phyloP scores from a whole-genome alignment of 2,113 vertebrate genomes.

The Dissostichus mawsoni region DNA sequence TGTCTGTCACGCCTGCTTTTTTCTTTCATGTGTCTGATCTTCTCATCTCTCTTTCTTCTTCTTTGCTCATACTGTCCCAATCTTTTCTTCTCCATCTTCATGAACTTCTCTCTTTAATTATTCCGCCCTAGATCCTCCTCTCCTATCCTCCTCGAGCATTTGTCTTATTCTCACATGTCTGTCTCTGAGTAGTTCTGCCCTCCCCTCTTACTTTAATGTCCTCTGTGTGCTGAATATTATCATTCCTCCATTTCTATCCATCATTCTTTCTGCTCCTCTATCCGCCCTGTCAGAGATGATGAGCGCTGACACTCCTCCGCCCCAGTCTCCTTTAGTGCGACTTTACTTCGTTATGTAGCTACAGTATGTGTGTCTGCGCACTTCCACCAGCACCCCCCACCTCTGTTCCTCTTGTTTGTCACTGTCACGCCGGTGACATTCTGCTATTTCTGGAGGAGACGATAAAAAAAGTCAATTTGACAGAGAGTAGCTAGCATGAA shows the following conservation, averaged over 20 bases:
- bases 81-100: constrained; percentile 27
- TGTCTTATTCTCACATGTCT: constrained; percentile 25
- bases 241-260: constrained; percentile 41
- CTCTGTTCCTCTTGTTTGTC: constrained; percentile 59
- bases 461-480: constrained; percentile 38
- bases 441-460: constrained; percentile 62
- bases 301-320: constrained; percentile 54
- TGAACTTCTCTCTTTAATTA: constrained; percentile 56
- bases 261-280: constrained; percentile 33
- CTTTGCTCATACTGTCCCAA: constrained; percentile 22
- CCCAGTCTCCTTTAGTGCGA: constrained; percentile 49
- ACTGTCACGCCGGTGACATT: constrained; percentile 43
- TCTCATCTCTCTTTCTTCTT: constrained; percentile 11
- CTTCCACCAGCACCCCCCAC: constrained; percentile 16
- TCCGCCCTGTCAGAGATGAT: constrained; percentile 48
- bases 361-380: constrained; percentile 22
- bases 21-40: constrained; percentile 22
- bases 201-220: constrained; percentile 45
- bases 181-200: constrained; percentile 26
- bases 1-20: constrained; percentile 33
- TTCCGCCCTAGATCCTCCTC: constrained; percentile 32
- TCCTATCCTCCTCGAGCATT: constrained; percentile 4
- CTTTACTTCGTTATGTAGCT: constrained; percentile 59
- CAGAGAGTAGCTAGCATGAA: constrained; percentile 38
- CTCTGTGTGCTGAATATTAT: constrained; percentile 49